phyloP scores from a whole-genome alignment of 2,888 invertebrate species.

The Pyrrhia umbra region DNA sequence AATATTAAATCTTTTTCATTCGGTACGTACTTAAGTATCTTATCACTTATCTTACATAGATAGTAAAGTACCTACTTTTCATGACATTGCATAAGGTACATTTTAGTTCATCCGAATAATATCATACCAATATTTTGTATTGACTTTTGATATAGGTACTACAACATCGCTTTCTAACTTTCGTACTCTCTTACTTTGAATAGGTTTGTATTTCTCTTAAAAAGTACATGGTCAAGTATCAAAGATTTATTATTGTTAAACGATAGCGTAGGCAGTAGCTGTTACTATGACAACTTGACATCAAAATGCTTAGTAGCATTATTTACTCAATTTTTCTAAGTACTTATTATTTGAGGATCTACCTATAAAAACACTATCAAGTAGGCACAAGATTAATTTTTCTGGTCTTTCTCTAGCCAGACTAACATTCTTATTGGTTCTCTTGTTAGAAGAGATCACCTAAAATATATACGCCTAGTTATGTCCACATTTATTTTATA shows the following conservation, averaged over 20 bases:
- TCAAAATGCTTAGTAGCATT: slow-evolving; percentile 59
- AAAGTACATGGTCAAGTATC: slow-evolving; percentile 36
- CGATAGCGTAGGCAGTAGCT: slow-evolving; percentile 75
- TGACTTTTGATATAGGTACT: no score
- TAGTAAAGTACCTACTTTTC: no score
- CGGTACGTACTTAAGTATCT: no score
- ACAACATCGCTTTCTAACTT: slow-evolving; percentile 29
- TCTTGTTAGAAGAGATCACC: no score
- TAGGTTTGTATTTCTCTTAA: slow-evolving; percentile 32
- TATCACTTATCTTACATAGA: no score
- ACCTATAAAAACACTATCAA: not conserved
- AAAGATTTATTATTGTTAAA: slow-evolving; percentile 55
- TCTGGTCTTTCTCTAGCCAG: not conserved
- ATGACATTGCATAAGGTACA: no score
- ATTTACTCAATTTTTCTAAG: slow-evolving; percentile 56
- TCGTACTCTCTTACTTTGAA: slow-evolving; percentile 7
- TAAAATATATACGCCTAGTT: no score
- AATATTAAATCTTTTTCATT: no score
- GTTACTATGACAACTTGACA: slow-evolving; percentile 63
- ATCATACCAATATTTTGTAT: no score
- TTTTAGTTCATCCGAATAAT: no score
- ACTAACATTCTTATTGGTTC: no score
- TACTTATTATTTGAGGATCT: slow-evolving; percentile 3
- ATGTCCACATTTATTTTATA: no score
- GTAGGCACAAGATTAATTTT: not conserved